Base-by-base conservation (phyloP, 2,797 vertebrate genomes). In the Micromesistius poutassou region DNA sequence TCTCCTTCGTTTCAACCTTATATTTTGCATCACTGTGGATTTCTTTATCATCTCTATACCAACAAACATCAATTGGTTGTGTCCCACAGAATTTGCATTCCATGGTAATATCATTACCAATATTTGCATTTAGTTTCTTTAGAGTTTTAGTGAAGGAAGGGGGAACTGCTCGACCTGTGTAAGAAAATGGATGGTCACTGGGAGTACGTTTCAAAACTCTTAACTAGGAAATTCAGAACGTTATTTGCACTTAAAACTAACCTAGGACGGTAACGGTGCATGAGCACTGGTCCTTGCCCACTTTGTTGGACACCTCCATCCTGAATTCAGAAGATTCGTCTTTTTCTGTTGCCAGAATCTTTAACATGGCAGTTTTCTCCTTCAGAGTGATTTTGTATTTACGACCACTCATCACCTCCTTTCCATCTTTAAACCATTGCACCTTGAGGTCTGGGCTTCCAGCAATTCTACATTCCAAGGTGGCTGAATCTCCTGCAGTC, bases 21-120 rank as follows among this genome's bases (percentile, higher is more conserved):
- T 96, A 95, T 90, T 94, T 97, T 76, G 88, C 84, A 30, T 93
- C 90, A 77, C 93, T 85, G 42, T 90, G 83, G 78, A 98, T 90
- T 84, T 97, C 95, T 84, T 83, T 93, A 22, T 94, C 87, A 5
- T 96, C 94, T 91, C 97, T 99, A 90, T 94, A 97, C 98, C 98
- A 99, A 83, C 93, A 95, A 36, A 98, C 80, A 13, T 88, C 93
- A 91, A 99, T 96, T 0, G 98, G 96, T 89, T 97, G 95, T 74
- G 98, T 98, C 55, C 98, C 98, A 79, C 96, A 94, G 30, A 98
- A 93, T 90, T 95, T 96, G 93, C 97, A 98, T 80, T 98, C 96
- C 89, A 99, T 79, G 9, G 84, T 94, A 55, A 96, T 92, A 0
- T 90, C 80, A 13, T 90, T 81, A 2, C 88, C 93, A 82, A 98